phyloP scores from a whole-genome alignment of 2,113 vertebrate genomes.

The Haemorhous mexicanus region DNA sequence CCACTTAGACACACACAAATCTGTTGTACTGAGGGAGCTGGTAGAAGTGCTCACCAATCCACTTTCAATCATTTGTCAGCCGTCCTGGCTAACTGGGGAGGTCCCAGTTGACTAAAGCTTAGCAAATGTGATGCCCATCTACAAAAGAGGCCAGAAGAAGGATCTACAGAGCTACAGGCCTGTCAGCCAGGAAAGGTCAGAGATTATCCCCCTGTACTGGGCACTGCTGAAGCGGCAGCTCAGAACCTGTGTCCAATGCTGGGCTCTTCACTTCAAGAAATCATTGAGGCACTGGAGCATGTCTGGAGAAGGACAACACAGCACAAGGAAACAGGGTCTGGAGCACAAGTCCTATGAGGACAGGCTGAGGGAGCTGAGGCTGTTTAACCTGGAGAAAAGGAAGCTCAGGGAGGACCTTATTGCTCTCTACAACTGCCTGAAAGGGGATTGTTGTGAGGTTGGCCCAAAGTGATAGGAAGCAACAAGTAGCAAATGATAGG shows the following conservation, averaged over 20 bases:
- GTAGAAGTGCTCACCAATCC: neutral
- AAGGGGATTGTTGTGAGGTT: neutral
- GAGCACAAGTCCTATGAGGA: neutral
- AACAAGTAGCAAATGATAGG: too few species aligned
- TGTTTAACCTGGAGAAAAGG: neutral
- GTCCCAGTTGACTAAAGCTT: neutral
- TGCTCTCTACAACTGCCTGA: neutral
- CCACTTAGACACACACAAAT: neutral
- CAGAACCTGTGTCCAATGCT: neutral
- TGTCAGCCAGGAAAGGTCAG: neutral
- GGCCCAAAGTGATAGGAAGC: neutral
- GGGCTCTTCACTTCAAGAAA: neutral
- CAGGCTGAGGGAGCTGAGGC: neutral
- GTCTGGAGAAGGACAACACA: neutral
- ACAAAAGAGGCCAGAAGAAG: neutral
- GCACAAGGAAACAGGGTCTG: neutral
- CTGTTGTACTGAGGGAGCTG: neutral
- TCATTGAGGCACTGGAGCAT: neutral
- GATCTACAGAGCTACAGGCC: neutral
- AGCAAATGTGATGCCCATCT: neutral
- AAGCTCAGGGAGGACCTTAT: neutral
- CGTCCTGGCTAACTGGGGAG: neutral
- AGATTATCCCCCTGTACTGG: neutral
- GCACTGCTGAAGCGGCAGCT: neutral
- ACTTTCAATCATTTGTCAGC: neutral